Base-by-base conservation (phyloP, 2,113 vertebrate species). In the Meriones unguiculatus region DNA sequence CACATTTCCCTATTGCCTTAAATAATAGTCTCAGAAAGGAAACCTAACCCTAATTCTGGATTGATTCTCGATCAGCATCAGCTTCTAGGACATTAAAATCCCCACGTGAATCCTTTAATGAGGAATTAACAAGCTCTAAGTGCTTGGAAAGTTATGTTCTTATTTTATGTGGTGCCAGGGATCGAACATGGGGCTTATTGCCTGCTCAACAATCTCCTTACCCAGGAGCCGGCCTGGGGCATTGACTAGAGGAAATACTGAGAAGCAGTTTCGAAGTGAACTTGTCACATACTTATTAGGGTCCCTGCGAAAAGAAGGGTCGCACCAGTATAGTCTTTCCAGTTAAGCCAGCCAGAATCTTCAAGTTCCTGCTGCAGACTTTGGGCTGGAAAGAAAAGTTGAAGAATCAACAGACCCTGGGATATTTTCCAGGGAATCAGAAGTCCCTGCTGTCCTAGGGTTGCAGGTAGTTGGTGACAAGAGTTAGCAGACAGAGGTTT, bases 61-160 rank as follows among this genome's bases (percentile, higher is more conserved):
- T 69, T 54, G 97, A 88, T 94, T 81, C 93, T 85, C 96, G 46
- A 62, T 95, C 93, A 90, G 0, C 57, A 32, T 76, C n/a, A 65
- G 90, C 94, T 75, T 1, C 59, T 20, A 70, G 15, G 64, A 62
- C 84, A 28, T 54, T 62, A 64, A 52, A 87, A 64, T 93, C 87
- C 57, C 70, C 75, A 87, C 65, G 62, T 8, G 62, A 25, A n/a
- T 65, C 67, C 35, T 65, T 2, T 17, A 75, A 54, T 32, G 28
- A 64, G 65, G 90, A 67, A 80, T 73, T 85, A 94, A n/a, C 85
- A 30, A 89, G 69, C 30, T 6, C 0, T 30, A 5, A 4, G 25
- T 15, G 25, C 80, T 28, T 6, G 0, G 22, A 81, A 76, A 86
- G 76, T 28, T 72, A 15, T 6, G 13, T 32, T 35, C 50, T 81